A percentile compares a stretch with the other conserved stretches of the same genome.
Conservation (phyloP, 92 coral and sea anemone species). For the Umimayanthus chanpuru region DNA sequence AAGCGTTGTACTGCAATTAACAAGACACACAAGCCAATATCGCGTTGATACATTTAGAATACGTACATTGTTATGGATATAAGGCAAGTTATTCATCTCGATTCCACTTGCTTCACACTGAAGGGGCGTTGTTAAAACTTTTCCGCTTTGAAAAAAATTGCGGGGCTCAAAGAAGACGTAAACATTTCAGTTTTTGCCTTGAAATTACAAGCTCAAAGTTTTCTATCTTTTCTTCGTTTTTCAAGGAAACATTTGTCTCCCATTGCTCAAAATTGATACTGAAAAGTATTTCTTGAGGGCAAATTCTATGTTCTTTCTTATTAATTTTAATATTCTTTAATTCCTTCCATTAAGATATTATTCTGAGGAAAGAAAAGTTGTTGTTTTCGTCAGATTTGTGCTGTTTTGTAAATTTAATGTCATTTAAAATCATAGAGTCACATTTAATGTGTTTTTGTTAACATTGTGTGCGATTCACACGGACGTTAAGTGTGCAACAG, state of each 20-base stretch:
- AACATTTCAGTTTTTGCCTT: no score
- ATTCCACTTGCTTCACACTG: background rate
- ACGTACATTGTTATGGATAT: background rate
- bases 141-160: background rate
- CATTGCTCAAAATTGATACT: background rate
- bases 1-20: background rate
- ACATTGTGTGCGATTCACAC: constrained; percentile 38
- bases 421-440: no score
- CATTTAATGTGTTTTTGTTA: constrained; percentile 15
- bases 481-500: constrained; percentile 19
- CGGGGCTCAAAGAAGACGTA: background rate
- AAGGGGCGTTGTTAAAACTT: no score
- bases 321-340: no score
- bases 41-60: background rate
- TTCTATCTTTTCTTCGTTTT: background rate
- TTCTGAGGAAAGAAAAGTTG: no score
- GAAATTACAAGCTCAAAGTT: background rate
- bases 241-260: background rate
- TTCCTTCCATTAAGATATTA: no score
- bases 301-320: background rate
- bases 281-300: background rate
- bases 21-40: background rate
- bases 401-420: background rate
- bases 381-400: background rate
- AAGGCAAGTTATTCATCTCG: background rate